Conservation (phyloP, 2,113 vertebrate species). For the Mirza zaza region DNA sequence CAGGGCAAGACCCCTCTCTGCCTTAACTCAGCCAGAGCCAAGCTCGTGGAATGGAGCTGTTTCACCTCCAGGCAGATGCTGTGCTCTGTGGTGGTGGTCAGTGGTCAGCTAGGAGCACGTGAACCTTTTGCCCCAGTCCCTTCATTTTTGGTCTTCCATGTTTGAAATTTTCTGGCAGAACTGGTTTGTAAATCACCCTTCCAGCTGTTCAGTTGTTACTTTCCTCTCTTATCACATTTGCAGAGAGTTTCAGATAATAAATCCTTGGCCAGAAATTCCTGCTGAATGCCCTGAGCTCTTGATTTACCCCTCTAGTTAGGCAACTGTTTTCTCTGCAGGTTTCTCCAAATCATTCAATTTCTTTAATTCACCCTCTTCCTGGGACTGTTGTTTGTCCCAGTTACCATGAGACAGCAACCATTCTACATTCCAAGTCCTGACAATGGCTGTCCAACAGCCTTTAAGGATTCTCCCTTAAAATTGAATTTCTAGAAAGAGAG, state of each 20-base stretch:
- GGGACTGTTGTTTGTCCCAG: slow-evolving; percentile 91
- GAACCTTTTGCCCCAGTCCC: slow-evolving; percentile 88
- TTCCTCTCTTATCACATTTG: slow-evolving; percentile 92
- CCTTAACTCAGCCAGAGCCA: slow-evolving; percentile 83
- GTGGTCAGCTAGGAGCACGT: slow-evolving; percentile 89
- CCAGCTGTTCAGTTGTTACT: slow-evolving; percentile 90
- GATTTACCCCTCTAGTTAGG: slow-evolving; percentile 89
- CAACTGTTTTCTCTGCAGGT: slow-evolving; percentile 88
- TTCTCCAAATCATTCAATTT: slow-evolving; percentile 93
- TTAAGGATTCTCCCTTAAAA: slow-evolving; percentile 91
- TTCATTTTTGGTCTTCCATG: slow-evolving; percentile 92
- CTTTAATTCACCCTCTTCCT: slow-evolving; percentile 91
- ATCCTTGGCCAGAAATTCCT: slow-evolving; percentile 90
- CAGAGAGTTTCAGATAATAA: slow-evolving; percentile 90
- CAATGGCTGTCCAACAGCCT: slow-evolving; percentile 88
- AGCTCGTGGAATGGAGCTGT: slow-evolving; percentile 90
- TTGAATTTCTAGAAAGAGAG: slow-evolving; percentile 90
- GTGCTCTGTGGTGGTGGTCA: slow-evolving; percentile 89
- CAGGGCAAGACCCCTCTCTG: slow-evolving; percentile 74
- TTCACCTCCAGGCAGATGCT: slow-evolving; percentile 90
- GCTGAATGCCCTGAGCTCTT: slow-evolving; percentile 87
- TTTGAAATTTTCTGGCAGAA: slow-evolving; percentile 89
- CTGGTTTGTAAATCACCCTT: slow-evolving; percentile 88
- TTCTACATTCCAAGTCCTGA: slow-evolving; percentile 88
- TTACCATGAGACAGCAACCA: slow-evolving; percentile 92